Percentiles rank a stretch among this genome's conserved stretches.
Conservation (phyloP, 1,140 invertebrate genomes). For the Akabosia matsudoensis region DNA sequence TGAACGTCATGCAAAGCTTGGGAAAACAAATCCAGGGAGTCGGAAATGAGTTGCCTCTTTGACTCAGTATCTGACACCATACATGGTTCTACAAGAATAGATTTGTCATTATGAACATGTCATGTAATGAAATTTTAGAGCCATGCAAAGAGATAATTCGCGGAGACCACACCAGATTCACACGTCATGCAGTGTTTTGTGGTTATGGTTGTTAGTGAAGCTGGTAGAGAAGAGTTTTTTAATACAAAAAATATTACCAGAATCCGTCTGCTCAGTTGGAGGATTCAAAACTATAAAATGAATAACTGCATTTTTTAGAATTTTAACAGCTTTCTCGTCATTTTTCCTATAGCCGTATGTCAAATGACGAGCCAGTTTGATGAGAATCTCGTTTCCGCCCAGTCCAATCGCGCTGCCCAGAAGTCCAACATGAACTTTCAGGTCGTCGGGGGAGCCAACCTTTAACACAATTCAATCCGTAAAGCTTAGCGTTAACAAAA, state of each 20-base stretch:
- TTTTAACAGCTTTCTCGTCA: conserved; percentile 60
- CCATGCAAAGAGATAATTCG: conserved; percentile 32
- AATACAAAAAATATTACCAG: too few relatives aligned
- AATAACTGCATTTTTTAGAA: conserved; percentile 70
- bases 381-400: conserved; percentile 74
- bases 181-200: too few relatives aligned
- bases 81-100: background rate
- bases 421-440: conserved; percentile 74
- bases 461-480: conserved; percentile 48
- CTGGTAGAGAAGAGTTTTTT: too few relatives aligned
- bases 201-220: too few relatives aligned
- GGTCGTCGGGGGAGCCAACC: conserved; percentile 69
- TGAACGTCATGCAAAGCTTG: conserved; percentile 8
- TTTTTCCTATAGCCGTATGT: conserved; percentile 64
- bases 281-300: conserved; percentile 62
- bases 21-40: background rate
- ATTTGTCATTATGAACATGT: conserved; percentile 43
- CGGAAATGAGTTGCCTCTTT: background rate
- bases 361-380: conserved; percentile 78
- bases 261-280: conserved; percentile 54
- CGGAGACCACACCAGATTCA: too few relatives aligned
- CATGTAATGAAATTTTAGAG: too few relatives aligned
- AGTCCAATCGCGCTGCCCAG: conserved; percentile 80
- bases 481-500: background rate
- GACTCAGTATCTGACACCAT: background rate